These are phyloP conservation scores for Chitala chitala DNA, from an alignment of 2,113 vertebrate genomes.

Conservation along the genomic window DNA sequence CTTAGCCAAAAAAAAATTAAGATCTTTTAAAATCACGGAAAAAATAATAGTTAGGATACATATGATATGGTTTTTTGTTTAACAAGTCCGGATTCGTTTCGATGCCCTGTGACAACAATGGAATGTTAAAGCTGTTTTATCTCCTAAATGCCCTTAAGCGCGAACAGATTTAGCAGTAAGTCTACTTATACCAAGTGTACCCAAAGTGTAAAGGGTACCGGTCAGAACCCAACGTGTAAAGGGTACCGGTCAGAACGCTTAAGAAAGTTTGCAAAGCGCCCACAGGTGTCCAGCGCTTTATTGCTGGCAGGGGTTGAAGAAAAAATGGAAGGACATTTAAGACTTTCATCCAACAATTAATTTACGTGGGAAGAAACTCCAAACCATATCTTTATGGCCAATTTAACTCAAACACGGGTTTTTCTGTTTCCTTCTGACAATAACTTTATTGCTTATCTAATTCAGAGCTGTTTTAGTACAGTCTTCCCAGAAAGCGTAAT, in stretches of 20 bases:
- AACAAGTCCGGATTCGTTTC: constrained; percentile 58
- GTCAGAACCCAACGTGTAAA: constrained; percentile 42
- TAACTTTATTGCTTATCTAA: background rate
- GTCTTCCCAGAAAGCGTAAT: background rate
- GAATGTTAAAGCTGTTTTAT: constrained; percentile 61
- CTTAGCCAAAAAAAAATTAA: too few species aligned
- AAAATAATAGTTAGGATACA: too few species aligned
- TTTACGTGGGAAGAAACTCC: constrained; percentile 21
- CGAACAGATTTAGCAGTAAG: constrained; percentile 50
- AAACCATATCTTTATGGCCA: background rate
- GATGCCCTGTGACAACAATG: constrained; percentile 57
- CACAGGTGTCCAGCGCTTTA: constrained; percentile 54
- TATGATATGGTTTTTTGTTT: constrained; percentile 39
- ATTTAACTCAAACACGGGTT: background rate
- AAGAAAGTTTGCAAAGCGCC: constrained; percentile 41
- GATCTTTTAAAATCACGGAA: too few species aligned
- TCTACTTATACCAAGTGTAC: constrained; percentile 42
- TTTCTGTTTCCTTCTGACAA: background rate
- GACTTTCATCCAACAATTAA: constrained; percentile 16
- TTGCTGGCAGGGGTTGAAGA: background rate
- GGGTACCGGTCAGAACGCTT: constrained; percentile 16
- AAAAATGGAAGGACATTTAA: background rate
- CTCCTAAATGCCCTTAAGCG: constrained; percentile 48
- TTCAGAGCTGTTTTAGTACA: background rate
- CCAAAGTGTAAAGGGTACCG: constrained; percentile 33